phyloP scores from a whole-genome alignment of 2,888 invertebrate species.

The Imbricaverruca yamaguchii region DNA sequence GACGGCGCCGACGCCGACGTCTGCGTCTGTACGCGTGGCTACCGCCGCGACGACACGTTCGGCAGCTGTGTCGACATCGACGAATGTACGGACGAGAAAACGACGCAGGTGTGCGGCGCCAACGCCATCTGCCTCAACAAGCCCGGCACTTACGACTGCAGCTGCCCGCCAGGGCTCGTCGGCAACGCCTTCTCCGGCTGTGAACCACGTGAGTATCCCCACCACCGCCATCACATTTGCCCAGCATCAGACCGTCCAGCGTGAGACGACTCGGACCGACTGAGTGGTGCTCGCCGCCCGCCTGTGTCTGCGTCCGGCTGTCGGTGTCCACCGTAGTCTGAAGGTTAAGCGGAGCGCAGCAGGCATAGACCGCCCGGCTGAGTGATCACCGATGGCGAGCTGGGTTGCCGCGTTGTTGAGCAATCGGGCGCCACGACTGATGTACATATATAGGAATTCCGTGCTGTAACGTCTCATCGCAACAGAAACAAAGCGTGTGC shows the following conservation, averaged over 20 bases:
- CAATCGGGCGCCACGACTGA: not conserved
- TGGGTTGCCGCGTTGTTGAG: not conserved
- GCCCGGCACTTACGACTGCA: conserved; percentile 87
- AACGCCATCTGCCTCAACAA: conserved; percentile 87
- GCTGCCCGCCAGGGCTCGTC: conserved; percentile 77
- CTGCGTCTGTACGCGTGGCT: conserved; percentile 82
- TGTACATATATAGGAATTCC: not conserved
- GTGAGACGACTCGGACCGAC: too few relatives aligned
- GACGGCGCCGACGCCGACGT: conserved; percentile 66
- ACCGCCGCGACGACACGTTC: conserved; percentile 58
- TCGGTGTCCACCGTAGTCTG: too few relatives aligned
- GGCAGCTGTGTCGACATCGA: conserved; percentile 76
- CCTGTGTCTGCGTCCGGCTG: too few relatives aligned
- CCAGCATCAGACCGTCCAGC: too few relatives aligned
- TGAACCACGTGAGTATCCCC: conserved; percentile 43
- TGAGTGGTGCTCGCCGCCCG: too few relatives aligned
- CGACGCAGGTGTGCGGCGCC: conserved; percentile 64
- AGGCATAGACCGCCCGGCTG: too few relatives aligned
- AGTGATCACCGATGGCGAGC: not conserved
- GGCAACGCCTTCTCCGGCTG: conserved; percentile 84
- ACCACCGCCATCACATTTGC: too few relatives aligned
- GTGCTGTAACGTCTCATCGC: too few relatives aligned
- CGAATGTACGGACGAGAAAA: conserved; percentile 64
- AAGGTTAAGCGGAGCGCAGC: too few relatives aligned
- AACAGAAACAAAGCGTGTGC: too few relatives aligned